Percentiles rank a stretch among this genome's conserved stretches.
phyloP scores from a whole-genome alignment of 2,888 invertebrate genomes.

The Diogma glabrata region DNA sequence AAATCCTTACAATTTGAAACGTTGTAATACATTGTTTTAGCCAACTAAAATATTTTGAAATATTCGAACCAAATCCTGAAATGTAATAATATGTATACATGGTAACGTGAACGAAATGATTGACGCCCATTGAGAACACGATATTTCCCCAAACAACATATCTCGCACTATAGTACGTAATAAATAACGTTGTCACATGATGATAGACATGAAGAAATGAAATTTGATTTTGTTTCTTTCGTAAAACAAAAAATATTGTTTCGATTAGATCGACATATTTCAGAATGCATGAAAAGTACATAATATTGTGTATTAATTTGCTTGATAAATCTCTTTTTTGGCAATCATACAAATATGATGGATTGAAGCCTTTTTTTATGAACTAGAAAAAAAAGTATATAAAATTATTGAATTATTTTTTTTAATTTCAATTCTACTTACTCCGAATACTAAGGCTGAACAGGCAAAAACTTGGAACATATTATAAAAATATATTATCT shows the following conservation, averaged over 20 bases:
- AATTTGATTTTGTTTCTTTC: not conserved
- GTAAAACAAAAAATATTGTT: not conserved
- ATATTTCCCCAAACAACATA: not conserved
- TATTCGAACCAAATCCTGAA: not conserved
- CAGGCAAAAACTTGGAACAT: not conserved
- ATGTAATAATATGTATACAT: not conserved
- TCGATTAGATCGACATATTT: not conserved
- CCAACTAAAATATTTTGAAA: too few species aligned
- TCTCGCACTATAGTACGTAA: not conserved
- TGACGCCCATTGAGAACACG: too few species aligned
- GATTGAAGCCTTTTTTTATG: too few species aligned
- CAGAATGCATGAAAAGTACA: not conserved
- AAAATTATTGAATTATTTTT: too few species aligned
- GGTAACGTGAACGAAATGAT: slow-evolving; percentile 1
- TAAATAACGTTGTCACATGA: not conserved
- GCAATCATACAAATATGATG: not conserved
- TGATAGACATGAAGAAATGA: not conserved
- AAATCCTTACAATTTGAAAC: not conserved
- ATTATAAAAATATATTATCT: not conserved
- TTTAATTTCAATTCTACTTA: not conserved
- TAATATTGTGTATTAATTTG: too few species aligned
- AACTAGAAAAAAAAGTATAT: not conserved
- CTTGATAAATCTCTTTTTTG: too few species aligned
- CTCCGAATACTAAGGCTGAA: not conserved
- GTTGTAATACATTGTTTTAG: too few species aligned